A percentile compares a stretch with the other conserved stretches of the same genome.
phyloP scores from a whole-genome alignment of 1,140 invertebrate species.

The Ephestia elutella region DNA sequence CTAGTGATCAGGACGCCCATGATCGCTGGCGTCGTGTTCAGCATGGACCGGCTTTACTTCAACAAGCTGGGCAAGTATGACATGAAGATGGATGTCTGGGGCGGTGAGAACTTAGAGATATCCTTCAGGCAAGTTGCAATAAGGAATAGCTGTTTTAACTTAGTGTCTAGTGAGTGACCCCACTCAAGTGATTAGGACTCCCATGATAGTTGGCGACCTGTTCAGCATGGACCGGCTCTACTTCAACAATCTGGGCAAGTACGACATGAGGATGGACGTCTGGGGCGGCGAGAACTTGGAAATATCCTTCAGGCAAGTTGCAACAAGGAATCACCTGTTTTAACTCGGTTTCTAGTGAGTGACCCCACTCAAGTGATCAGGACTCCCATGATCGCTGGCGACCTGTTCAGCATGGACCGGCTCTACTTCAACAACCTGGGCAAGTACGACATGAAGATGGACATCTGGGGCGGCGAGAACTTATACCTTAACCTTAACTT shows the following conservation, averaged over 20 bases:
- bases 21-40: conserved; percentile 96
- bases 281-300: conserved; percentile 83
- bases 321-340: too few species aligned
- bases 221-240: conserved; percentile 95
- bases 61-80: conserved; percentile 97
- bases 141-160: too few species aligned
- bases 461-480: conserved; percentile 88
- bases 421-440: conserved; percentile 95
- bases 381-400: conserved; percentile 96
- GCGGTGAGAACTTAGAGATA: conserved; percentile 76
- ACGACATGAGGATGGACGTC: conserved; percentile 98
- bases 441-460: conserved; percentile 98
- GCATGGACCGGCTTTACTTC: conserved; percentile 94
- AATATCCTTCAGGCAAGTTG: conserved; percentile 73
- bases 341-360: conserved; percentile 76
- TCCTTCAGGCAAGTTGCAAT: conserved; percentile 64
- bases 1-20: conserved; percentile 91
- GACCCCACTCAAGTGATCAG: conserved; percentile 88
- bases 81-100: conserved; percentile 98
- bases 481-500: too few species aligned
- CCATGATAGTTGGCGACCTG: conserved; percentile 95
- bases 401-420: conserved; percentile 94
- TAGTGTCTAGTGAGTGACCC: conserved; percentile 84
- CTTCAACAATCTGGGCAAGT: conserved; percentile 95
- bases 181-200: conserved; percentile 86